phyloP scores from a whole-genome alignment of 2,113 vertebrate genomes.

The Xiphophorus hellerii region DNA sequence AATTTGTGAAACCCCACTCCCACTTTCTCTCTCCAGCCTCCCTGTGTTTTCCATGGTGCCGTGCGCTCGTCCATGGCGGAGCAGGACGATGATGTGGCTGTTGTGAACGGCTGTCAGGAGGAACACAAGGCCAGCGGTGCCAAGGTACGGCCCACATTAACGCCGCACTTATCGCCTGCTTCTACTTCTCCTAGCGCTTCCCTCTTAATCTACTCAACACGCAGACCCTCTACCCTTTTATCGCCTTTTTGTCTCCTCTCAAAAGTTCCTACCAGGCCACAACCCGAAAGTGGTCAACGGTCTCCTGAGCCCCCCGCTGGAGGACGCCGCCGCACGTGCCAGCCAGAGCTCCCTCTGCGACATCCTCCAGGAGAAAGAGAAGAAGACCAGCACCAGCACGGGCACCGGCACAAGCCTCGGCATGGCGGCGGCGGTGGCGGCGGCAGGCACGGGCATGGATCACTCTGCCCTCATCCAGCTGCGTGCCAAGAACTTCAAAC shows the following conservation, averaged over 20 bases:
- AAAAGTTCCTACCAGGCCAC: slow-evolving; percentile 73
- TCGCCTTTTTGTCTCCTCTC: slow-evolving; percentile 15
- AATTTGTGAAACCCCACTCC: slow-evolving; percentile 5
- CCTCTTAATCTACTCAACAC: background rate
- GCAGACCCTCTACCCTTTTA: background rate
- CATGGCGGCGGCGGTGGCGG: slow-evolving; percentile 73
- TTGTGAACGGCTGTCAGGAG: slow-evolving; percentile 90
- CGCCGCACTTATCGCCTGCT: slow-evolving; percentile 14
- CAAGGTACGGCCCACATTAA: slow-evolving; percentile 82
- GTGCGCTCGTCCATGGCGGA: slow-evolving; percentile 77
- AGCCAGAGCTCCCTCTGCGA: slow-evolving; percentile 94
- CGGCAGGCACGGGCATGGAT: slow-evolving; percentile 83
- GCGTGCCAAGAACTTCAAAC: slow-evolving; percentile 91
- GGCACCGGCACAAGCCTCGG: slow-evolving; percentile 74
- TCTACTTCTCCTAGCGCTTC: background rate
- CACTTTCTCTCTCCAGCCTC: slow-evolving; percentile 71
- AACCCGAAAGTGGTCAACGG: slow-evolving; percentile 88
- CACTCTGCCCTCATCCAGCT: slow-evolving; percentile 93
- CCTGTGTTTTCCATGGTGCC: slow-evolving; percentile 82
- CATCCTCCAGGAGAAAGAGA: slow-evolving; percentile 91
- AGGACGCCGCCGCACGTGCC: slow-evolving; percentile 80
- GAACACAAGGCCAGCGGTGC: slow-evolving; percentile 84
- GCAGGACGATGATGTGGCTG: slow-evolving; percentile 81
- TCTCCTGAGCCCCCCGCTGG: slow-evolving; percentile 87
- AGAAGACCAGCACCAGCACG: slow-evolving; percentile 72